Evolutionary conservation across 2,113 vertebrate genomes (phyloP), one percentile per base, ranked within the genome.

Genomic region (Chamaea fasciata): DNA sequence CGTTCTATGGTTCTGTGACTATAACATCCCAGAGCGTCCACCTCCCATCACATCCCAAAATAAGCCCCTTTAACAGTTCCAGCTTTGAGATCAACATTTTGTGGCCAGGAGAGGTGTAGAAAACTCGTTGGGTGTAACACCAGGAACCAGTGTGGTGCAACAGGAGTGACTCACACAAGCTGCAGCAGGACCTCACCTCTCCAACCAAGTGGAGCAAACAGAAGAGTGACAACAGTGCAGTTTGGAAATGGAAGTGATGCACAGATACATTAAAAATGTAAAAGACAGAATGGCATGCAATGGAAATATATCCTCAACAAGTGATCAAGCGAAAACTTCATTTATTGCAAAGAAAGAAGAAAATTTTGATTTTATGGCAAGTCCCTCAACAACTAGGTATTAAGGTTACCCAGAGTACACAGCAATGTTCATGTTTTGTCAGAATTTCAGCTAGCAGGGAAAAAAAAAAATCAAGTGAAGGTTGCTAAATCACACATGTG

Each of bases 181-280:
- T 26, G 33, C 13, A 1, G 42, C 33, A 56, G 35, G 41, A n/a
- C 9, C 31, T 67, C 20, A 1, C 31, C 39, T 74, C 76, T 57
- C 5, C 0, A 73, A 42, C 18, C 50, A 56, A 20, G 28, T 0
- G 22, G 0, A 39, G 41, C 27, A 27, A 60, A 62, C 7, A 1
- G 21, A 4, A 68, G 17, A 81, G 22, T 13, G 41, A 37, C 30
- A 41, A 9, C 1, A 1, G 31, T 2, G 1, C 5, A 11, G 41
- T 26, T 56, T 49, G 28, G 10, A 41, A 79, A 44, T 7, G 5
- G 31, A 67, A n/a, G 42, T 10, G 9, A 57, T 76, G n/a, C 22
- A 42, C 50, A 41, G n/a, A 35, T 7, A 35, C 6, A 35, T 30
- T 13, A 52, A 55, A 57, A 79, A 62, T 3, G 26, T 2, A 39